Evolutionary conservation across 2,797 vertebrate genomes (phyloP).

Genomic region (Chromobotia macracanthus): DNA sequence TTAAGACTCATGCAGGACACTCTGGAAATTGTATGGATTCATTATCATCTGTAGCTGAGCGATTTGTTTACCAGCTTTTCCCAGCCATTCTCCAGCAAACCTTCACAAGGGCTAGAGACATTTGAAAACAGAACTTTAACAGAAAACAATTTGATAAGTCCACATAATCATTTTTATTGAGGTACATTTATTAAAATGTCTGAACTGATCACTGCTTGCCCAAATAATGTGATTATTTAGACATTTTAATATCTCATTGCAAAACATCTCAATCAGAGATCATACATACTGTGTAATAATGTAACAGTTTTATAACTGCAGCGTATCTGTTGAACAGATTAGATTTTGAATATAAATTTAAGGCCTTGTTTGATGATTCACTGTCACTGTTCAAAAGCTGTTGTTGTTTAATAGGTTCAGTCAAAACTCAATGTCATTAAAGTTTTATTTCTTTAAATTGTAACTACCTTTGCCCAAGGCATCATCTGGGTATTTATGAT

Average conservation of each 20-base stretch:
- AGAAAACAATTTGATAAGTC: constrained; percentile 34
- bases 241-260: constrained; percentile 17
- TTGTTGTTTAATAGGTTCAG: background rate
- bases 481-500: too few species aligned
- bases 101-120: constrained; percentile 13
- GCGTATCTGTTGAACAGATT: constrained; percentile 31
- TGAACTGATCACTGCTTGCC: constrained; percentile 19
- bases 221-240: constrained; percentile 42
- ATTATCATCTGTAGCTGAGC: constrained; percentile 70
- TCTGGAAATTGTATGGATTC: constrained; percentile 72
- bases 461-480: too few species aligned
- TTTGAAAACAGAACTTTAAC: constrained; percentile 4
- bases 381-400: too few species aligned
- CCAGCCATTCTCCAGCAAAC: constrained; percentile 25
- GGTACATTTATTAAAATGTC: constrained; percentile 24
- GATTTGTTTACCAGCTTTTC: constrained; percentile 58
- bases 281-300: background rate
- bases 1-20: constrained; percentile 59
- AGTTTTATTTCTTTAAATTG: too few species aligned
- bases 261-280: constrained; percentile 7
- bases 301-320: constrained; percentile 15
- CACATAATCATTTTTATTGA: constrained; percentile 1
- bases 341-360: constrained; percentile 29
- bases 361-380: constrained; percentile 34
- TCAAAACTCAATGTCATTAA: too few species aligned